Percentiles rank a stretch among this genome's conserved stretches.
Evolutionary conservation across 37 sponge, comb jelly and placozoan species (phyloP).

Genomic region (Agelas oroides): DNA sequence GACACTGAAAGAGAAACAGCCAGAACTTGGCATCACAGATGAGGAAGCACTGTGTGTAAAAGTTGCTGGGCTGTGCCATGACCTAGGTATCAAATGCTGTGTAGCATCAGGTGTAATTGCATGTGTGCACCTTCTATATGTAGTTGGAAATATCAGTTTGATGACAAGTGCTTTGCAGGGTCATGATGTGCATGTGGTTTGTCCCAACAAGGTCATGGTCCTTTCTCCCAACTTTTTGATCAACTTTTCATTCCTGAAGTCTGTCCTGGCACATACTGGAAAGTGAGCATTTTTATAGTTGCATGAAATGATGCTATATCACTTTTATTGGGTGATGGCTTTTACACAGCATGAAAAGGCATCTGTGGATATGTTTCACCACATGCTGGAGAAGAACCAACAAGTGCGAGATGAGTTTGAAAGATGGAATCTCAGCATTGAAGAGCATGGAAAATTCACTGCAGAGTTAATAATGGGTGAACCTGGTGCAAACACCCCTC

Average conservation of each 20-base stretch:
- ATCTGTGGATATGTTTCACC: slow-evolving; percentile 90
- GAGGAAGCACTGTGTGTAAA: slow-evolving; percentile 93
- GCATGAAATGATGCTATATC: neutral
- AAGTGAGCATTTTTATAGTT: slow-evolving; percentile 21
- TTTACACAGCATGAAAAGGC: slow-evolving; percentile 89
- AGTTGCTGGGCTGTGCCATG: slow-evolving; percentile 95
- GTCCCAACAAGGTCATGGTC: slow-evolving; percentile 90
- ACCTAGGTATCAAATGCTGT: slow-evolving; percentile 85
- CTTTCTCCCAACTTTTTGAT: slow-evolving; percentile 96
- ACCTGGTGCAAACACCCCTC: too few species aligned
- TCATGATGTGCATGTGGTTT: too few species aligned
- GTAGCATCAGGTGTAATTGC: too few species aligned
- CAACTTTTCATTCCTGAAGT: slow-evolving; percentile 73
- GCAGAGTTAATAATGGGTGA: slow-evolving; percentile 79
- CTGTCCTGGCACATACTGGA: slow-evolving; percentile 33
- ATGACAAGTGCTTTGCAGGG: neutral
- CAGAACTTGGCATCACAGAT: slow-evolving; percentile 86
- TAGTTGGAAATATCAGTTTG: too few species aligned
- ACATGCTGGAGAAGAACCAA: slow-evolving; percentile 77
- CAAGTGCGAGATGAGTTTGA: slow-evolving; percentile 50
- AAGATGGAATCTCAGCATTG: slow-evolving; percentile 56
- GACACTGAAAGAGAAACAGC: slow-evolving; percentile 77
- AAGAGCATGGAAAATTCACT: slow-evolving; percentile 82
- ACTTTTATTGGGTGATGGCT: too few species aligned
- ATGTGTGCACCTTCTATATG: too few species aligned